phyloP scores from a whole-genome alignment of 2,888 invertebrate species.

The Antheraea assamensis region DNA sequence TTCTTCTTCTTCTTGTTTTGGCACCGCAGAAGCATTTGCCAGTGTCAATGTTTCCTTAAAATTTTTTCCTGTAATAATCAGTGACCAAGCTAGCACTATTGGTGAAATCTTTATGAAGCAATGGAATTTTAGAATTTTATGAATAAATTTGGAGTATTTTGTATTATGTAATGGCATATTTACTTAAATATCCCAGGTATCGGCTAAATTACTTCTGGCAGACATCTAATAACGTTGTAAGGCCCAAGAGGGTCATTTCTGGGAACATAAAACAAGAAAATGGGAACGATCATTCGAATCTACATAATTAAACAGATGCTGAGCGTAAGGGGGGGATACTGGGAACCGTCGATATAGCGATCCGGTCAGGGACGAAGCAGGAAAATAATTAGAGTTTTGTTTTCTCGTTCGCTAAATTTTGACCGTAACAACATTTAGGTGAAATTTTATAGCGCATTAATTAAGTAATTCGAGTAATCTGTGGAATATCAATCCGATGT shows the following conservation, averaged over 20 bases:
- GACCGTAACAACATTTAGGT: neutral
- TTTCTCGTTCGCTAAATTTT: neutral
- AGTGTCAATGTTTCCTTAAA: too few species aligned
- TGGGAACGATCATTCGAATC: conserved; percentile 54
- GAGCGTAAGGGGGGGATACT: conserved; percentile 21
- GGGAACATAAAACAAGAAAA: conserved; percentile 52
- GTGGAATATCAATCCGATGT: too few species aligned
- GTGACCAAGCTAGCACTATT: neutral
- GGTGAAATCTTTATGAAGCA: neutral
- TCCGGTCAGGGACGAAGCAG: conserved; percentile 14
- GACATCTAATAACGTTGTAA: conserved; percentile 37
- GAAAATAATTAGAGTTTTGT: neutral
- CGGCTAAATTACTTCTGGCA: conserved; percentile 24
- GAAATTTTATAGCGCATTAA: neutral
- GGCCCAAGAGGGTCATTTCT: conserved; percentile 38
- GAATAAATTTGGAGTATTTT: neutral
- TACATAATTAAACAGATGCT: conserved; percentile 65
- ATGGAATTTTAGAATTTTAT: neutral
- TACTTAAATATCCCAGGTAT: conserved; percentile 18
- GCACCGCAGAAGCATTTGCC: too few species aligned
- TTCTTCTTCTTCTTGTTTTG: too few species aligned
- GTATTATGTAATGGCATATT: neutral
- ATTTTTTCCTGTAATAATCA: neutral
- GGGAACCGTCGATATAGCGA: conserved; percentile 19
- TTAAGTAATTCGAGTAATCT: too few species aligned